Base-by-base conservation (phyloP, 35 echinoderm and acorn worm genomes). In the Acanthaster planci region DNA sequence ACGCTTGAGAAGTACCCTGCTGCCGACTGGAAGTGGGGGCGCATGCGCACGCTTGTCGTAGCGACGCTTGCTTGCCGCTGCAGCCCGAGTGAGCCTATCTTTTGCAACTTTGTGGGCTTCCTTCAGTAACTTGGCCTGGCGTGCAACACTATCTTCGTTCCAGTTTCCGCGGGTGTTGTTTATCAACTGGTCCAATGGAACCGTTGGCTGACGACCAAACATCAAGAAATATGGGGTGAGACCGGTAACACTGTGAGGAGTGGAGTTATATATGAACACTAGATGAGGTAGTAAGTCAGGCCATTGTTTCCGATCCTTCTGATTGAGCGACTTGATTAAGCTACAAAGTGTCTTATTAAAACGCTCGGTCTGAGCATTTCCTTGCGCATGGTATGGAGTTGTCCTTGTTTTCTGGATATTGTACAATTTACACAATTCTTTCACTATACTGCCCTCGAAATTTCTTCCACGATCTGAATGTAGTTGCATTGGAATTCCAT, bases 131-230 rank as follows among this genome's bases (percentile, higher is more conserved):
- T n/a, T 56, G 22, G 53, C 53, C 22, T 56, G 53, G 14, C 22
- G 53, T 56, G 14, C 14, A 17, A 56, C 53, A 56, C 14, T 17
- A n/a, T n/a, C 53, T n/a, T 56, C 53, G 0, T 14, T 17, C 14
- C 14, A 56, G 14, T 56, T n/a, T n/a, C 22, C 14, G 22, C 53
- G 14, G 22, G 53, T n/a, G 53, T 56, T 56, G 1, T n/a, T n/a
- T 17, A 56, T 56, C 0, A 56, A n/a, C 14, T 64, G 59, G n/a
- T 84, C 57, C 60, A 76, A 76, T 40, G 68, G 19, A 0, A 57
- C 14, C 3, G 36, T 89, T 17, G 90, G 90, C n/a, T 92, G 90
- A 16, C 94, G 67, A 8, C 90, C 89, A 87, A 97, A 97, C n/a
- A 97, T 85, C 26, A 97, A 80, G 32, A 84, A 85, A 54, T 82